These are phyloP conservation scores for Grapholita molesta DNA, from an alignment of 1,140 invertebrate species.

Conservation along the genomic window DNA sequence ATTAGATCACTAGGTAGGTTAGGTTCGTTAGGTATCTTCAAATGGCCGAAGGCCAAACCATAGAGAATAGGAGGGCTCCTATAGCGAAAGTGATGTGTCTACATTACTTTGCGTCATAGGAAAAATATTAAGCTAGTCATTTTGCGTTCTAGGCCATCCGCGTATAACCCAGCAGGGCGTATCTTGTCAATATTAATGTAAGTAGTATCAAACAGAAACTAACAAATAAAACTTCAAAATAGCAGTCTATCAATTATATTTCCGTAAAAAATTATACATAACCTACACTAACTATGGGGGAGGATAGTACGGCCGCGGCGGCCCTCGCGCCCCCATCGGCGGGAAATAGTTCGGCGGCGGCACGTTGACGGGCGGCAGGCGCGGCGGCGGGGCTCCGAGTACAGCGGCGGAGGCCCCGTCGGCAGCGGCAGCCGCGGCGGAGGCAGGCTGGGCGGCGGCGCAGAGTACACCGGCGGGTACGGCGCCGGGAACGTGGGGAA, in stretches of 20 bases:
- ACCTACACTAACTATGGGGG: slow-evolving; percentile 60
- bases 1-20: too few species aligned
- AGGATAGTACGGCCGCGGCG: slow-evolving; percentile 71
- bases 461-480: slow-evolving; percentile 55
- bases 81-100: too few species aligned
- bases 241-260: slow-evolving; percentile 56
- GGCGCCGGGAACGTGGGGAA: slow-evolving; percentile 53
- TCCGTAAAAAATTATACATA: slow-evolving; percentile 64
- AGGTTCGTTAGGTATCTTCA: too few species aligned
- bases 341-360: slow-evolving; percentile 65
- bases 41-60: too few species aligned
- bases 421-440: slow-evolving; percentile 43
- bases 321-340: slow-evolving; percentile 46
- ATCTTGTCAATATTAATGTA: too few species aligned
- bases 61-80: too few species aligned
- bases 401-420: slow-evolving; percentile 39
- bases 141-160: too few species aligned
- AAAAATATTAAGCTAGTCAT: too few species aligned
- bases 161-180: too few species aligned
- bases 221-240: slow-evolving; percentile 37
- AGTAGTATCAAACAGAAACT: too few species aligned
- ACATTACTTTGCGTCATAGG: too few species aligned
- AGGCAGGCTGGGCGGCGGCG: slow-evolving; percentile 50
- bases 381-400: slow-evolving; percentile 42
- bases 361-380: slow-evolving; percentile 55